These are phyloP conservation scores for Pogonomyrmex californicus DNA, from an alignment of 1,140 invertebrate genomes.

Conservation along the genomic window DNA sequence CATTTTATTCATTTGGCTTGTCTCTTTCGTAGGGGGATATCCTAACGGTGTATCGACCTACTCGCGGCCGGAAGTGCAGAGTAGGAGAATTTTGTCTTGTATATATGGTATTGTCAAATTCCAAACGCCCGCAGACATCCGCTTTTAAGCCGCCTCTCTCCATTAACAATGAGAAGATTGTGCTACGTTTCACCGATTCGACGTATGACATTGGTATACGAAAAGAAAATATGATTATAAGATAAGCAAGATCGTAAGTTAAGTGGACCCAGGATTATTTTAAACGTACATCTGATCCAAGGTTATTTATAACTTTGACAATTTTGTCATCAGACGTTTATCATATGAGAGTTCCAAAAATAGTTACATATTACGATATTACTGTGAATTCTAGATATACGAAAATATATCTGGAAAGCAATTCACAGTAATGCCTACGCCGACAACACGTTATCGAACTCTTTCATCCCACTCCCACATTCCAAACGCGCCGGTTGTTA, in stretches of 20 bases:
- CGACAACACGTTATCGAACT: constrained; percentile 50
- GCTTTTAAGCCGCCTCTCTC: not conserved
- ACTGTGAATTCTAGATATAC: not conserved
- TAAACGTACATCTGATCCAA: not conserved
- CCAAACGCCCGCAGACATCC: constrained; percentile 25
- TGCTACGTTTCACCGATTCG: not conserved
- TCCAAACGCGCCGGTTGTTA: constrained; percentile 52
- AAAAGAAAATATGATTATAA: constrained; percentile 10
- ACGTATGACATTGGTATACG: constrained; percentile 23
- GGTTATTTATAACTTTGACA: constrained; percentile 4
- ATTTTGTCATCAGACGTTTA: constrained; percentile 6
- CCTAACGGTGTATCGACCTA: constrained; percentile 83
- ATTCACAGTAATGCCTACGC: constrained; percentile 32
- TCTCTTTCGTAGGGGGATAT: constrained; percentile 75
- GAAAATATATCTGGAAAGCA: constrained; percentile 33
- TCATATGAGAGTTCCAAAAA: not conserved
- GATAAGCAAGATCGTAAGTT: constrained; percentile 3
- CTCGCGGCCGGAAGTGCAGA: constrained; percentile 80
- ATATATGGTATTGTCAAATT: constrained; percentile 42
- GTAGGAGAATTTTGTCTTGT: constrained; percentile 46
- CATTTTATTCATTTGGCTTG: constrained; percentile 69
- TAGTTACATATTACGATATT: not conserved
- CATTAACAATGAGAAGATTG: constrained; percentile 39
- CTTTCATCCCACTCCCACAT: constrained; percentile 58
- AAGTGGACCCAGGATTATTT: not conserved